A percentile compares a stretch with the other conserved stretches of the same genome.
Evolutionary conservation across 1,140 invertebrate genomes (phyloP).

Genomic region (Drosophila dunni): DNA sequence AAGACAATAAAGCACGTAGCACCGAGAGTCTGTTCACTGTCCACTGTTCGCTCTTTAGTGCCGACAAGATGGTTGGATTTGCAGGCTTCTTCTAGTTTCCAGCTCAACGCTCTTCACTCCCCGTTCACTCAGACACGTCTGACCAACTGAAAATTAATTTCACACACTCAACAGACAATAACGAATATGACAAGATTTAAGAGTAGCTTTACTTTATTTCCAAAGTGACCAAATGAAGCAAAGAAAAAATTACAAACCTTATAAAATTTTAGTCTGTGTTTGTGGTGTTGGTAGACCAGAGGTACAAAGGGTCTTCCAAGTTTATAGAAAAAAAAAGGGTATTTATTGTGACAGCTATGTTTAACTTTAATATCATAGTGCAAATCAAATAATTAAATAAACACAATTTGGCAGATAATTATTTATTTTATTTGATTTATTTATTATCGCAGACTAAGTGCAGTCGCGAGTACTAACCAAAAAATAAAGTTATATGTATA

Average conservation of each 20-base stretch:
- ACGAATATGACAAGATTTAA: slow-evolving; percentile 51
- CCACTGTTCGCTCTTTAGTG: slow-evolving; percentile 17
- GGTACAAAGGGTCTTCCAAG: too few species aligned
- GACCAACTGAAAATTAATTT: slow-evolving; percentile 61
- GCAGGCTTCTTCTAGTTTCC: background rate
- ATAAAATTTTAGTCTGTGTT: background rate
- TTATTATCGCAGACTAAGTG: too few species aligned
- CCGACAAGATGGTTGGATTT: slow-evolving; percentile 25
- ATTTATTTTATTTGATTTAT: too few species aligned
- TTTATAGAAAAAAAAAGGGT: too few species aligned
- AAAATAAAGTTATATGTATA: too few species aligned
- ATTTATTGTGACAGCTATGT: too few species aligned
- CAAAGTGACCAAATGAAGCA: background rate
- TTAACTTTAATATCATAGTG: too few species aligned
- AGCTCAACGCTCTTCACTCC: too few species aligned
- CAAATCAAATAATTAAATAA: too few species aligned
- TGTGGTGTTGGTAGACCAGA: too few species aligned
- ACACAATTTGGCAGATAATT: too few species aligned
- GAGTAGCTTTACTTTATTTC: background rate
- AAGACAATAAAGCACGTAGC: slow-evolving; percentile 74
- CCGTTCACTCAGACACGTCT: slow-evolving; percentile 46
- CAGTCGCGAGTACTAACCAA: too few species aligned
- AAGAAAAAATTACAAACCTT: background rate
- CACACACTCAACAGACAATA: slow-evolving; percentile 54
- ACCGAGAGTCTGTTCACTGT: slow-evolving; percentile 1